Percentiles rank a stretch among this genome's conserved stretches.
These are phyloP conservation scores for Heliconius eleuchia DNA, from an alignment of 1,140 invertebrate genomes.

Conservation along the genomic window DNA sequence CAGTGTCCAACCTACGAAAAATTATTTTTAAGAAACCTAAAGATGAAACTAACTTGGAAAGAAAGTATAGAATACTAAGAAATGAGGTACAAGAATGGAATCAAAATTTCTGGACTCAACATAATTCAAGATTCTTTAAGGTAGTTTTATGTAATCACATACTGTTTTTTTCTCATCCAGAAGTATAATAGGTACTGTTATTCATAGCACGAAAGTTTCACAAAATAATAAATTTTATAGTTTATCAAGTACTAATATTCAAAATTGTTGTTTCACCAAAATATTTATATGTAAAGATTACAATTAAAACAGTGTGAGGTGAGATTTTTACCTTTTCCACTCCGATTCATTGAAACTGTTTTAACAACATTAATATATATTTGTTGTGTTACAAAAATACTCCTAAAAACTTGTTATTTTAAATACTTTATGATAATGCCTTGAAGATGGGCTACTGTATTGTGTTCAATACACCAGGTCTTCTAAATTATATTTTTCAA, in stretches of 20 bases:
- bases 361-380: too few species aligned
- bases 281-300: too few species aligned
- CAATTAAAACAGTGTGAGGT: too few species aligned
- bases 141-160: constrained; percentile 42
- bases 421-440: too few species aligned
- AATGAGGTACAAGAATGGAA: constrained; percentile 90
- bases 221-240: not conserved
- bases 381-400: too few species aligned
- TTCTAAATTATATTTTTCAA: too few species aligned
- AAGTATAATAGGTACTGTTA: not conserved
- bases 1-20: constrained; percentile 88
- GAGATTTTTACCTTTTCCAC: too few species aligned
- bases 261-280: not conserved
- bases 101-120: constrained; percentile 89
- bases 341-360: too few species aligned
- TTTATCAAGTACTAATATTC: not conserved
- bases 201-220: not conserved
- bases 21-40: constrained; percentile 84
- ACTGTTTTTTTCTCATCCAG: not conserved
- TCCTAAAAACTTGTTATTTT: too few species aligned
- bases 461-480: not conserved
- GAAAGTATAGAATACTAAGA: constrained; percentile 83
- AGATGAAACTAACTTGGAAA: constrained; percentile 86
- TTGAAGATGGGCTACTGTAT: not conserved
- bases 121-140: constrained; percentile 86